Conservation (phyloP, 2,888 invertebrate species). For the Anagyrus pseudococci region DNA sequence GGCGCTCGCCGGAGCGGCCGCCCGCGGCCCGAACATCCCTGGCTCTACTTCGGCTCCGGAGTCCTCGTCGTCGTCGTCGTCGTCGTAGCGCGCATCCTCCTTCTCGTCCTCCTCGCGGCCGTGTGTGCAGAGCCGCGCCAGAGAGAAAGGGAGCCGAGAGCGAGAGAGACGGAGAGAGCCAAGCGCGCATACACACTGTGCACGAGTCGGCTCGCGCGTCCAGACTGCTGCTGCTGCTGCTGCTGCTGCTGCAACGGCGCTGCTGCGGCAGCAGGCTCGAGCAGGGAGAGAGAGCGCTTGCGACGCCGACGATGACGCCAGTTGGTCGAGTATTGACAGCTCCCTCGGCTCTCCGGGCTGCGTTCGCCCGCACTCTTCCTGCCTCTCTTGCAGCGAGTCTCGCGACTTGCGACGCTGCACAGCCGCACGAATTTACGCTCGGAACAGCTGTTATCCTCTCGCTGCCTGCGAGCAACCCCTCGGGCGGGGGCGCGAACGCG, state of each 20-base stretch:
- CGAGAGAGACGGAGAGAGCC: too few relatives aligned
- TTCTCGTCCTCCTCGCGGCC: too few relatives aligned
- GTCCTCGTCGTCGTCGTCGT: neutral
- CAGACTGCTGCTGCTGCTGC: too few relatives aligned
- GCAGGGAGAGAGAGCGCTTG: neutral
- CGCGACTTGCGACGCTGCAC: neutral
- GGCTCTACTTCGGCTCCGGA: too few relatives aligned
- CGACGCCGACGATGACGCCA: constrained; percentile 16
- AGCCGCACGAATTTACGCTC: neutral
- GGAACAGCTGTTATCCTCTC: neutral
- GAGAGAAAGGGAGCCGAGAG: too few relatives aligned
- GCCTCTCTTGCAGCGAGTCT: neutral
- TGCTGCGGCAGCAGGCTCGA: neutral
- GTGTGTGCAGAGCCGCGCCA: too few relatives aligned
- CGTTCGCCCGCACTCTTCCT: too few relatives aligned
- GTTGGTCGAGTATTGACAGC: constrained; percentile 31
- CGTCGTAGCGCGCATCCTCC: neutral
- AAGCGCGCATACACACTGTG: too few relatives aligned
- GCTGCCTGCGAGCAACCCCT: neutral
- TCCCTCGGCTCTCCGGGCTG: too few relatives aligned
- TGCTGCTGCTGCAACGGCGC: neutral
- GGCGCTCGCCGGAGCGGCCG: neutral
- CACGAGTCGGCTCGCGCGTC: too few relatives aligned
- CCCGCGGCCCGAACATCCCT: neutral
- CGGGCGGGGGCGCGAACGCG: too few relatives aligned